Percentiles rank a stretch among this genome's conserved stretches.
phyloP scores from a whole-genome alignment of 2,113 vertebrate species.

The Porphyrio hochstetteri region DNA sequence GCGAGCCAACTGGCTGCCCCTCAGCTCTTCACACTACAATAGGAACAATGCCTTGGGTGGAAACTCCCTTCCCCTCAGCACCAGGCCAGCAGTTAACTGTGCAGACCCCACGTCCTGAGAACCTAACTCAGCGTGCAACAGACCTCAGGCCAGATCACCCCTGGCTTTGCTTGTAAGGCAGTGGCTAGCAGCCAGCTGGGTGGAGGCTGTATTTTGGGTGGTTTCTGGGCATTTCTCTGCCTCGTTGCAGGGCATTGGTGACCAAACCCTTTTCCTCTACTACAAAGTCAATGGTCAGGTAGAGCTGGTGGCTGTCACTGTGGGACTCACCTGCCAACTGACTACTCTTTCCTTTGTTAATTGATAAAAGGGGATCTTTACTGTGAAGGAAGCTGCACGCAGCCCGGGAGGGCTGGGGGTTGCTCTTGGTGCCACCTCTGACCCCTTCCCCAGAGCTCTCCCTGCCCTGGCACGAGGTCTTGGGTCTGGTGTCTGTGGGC shows the following conservation, averaged over 20 bases:
- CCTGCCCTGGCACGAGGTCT: neutral
- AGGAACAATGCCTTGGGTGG: neutral
- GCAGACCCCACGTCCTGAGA: neutral
- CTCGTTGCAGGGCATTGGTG: rapidly evolving
- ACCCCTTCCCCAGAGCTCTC: neutral
- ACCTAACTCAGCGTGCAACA: neutral
- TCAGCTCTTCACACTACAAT: neutral
- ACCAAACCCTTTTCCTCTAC: neutral
- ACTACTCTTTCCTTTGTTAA: neutral
- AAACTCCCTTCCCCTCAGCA: slow-evolving; percentile 5
- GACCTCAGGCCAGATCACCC: rapidly evolving
- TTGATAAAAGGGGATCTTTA: neutral
- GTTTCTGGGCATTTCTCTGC: neutral
- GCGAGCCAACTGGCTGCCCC: neutral
- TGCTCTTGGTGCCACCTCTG: neutral
- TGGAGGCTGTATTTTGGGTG: neutral
- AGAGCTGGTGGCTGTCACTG: neutral
- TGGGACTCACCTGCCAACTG: neutral
- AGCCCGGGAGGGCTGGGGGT: rapidly evolving
- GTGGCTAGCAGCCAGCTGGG: neutral
- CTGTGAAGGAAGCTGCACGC: rapidly evolving
- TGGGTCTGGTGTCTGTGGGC: neutral
- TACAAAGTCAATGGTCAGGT: neutral
- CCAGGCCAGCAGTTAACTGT: neutral
- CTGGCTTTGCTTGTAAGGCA: neutral